Conservation (phyloP, 2,888 invertebrate species). For the Ceratothoa steindachneri region DNA sequence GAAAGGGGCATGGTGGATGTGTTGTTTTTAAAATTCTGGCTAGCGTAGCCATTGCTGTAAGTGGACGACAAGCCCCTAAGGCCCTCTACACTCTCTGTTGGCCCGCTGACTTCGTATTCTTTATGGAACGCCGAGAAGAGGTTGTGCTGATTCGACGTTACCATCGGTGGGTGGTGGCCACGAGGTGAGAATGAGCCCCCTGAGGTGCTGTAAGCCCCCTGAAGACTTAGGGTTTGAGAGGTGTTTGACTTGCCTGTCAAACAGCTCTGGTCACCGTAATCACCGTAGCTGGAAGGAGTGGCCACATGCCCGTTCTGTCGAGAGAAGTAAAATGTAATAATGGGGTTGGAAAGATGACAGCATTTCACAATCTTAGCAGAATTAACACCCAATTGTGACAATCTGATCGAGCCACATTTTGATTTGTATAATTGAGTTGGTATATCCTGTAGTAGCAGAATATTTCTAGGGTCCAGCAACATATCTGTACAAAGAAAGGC, state of each 20-base stretch:
- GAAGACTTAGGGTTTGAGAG: not conserved
- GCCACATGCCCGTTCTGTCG: slow-evolving; percentile 42
- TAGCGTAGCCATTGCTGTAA: slow-evolving; percentile 36
- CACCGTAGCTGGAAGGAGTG: slow-evolving; percentile 33
- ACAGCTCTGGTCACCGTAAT: slow-evolving; percentile 38
- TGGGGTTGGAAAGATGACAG: too few species aligned
- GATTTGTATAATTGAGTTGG: too few species aligned
- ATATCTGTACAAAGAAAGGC: too few species aligned
- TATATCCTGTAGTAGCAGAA: too few species aligned
- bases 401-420: too few species aligned
- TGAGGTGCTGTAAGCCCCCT: not conserved
- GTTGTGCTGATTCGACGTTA: slow-evolving; percentile 27
- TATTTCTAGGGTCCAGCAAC: too few species aligned
- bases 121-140: slow-evolving; percentile 26
- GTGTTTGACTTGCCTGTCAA: slow-evolving; percentile 12
- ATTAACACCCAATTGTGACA: too few species aligned
- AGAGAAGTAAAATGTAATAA: too few species aligned
- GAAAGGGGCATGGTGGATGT: slow-evolving; percentile 33
- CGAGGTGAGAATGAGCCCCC: slow-evolving; percentile 19
- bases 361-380: too few species aligned
- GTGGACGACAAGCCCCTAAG: slow-evolving; percentile 25
- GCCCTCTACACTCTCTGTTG: slow-evolving; percentile 22
- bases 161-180: slow-evolving; percentile 26
- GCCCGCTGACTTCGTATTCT: slow-evolving; percentile 24
- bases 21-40: slow-evolving; percentile 31